Base-by-base conservation (phyloP, 2,888 invertebrate genomes). In the Carterocephalus palaemon region DNA sequence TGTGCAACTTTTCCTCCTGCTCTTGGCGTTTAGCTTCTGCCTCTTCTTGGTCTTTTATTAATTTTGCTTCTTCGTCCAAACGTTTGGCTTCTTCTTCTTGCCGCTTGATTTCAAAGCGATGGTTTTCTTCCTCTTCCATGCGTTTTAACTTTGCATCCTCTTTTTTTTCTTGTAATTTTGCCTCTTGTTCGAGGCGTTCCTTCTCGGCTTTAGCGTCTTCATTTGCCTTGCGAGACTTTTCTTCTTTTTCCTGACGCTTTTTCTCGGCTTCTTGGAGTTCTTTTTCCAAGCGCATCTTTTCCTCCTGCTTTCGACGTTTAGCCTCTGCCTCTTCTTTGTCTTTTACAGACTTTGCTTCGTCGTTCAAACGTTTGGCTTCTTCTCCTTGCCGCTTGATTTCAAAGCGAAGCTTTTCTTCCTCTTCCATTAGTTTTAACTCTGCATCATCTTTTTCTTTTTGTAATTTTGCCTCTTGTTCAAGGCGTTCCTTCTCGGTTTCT, bases 201-300 rank as follows among this genome's bases (percentile, higher is more conserved):
- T 28, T 41, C 3, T 40, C 37, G 23, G 20, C n/a, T n/a, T n/a
- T n/a, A n/a, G n/a, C 37, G 22, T 51, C 48, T 49, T 43, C 7
- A 26, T 41, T 36, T 7, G 49, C 51, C 10, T 47, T 37, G n/a
- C 22, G 19, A 37, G 22, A 38, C 40, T 41, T 48, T 28, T 48
- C 50, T 8, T 20, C 47, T 43, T 37, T 48, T 40, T 10, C n/a
- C n/a, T n/a, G n/a, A n/a, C 13, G 1, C 45, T 42, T 23, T 47
- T 26, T 36, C 8, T 38, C 37, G 29, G 15, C 31, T 19, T 49
- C 49, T 49, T 45, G 4, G 28, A 33, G 34, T 6, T 48, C 49
- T 13, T 47, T 20, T 5, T 20, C 20, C n/a, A 20, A n/a, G 6
- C 20, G 20, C 20, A 2, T 20, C 20, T 20, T 46, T 47, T 52